These are phyloP conservation scores for Rhabdornis inornatus DNA, from an alignment of 2,113 vertebrate species.

Conservation along the genomic window DNA sequence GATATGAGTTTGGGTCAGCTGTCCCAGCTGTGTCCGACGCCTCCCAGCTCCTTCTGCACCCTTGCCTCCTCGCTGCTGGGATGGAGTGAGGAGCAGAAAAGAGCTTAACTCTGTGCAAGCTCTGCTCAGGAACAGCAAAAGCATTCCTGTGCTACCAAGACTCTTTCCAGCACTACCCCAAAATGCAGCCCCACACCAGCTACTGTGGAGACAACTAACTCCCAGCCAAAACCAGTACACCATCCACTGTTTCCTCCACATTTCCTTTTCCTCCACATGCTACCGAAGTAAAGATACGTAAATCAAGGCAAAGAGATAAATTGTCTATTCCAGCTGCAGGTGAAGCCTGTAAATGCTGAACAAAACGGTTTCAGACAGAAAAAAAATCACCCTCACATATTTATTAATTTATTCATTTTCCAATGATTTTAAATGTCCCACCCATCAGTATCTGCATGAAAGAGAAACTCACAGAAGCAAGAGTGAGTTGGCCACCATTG, in stretches of 20 bases:
- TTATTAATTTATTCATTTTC: not conserved
- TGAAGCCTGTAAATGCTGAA: not conserved
- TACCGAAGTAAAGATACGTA: not conserved
- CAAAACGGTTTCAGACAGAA: not conserved
- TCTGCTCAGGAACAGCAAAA: not conserved
- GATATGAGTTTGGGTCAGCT: not conserved
- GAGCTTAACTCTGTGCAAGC: not conserved
- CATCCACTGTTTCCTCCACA: not conserved
- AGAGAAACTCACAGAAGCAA: not conserved
- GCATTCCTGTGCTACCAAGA: not conserved
- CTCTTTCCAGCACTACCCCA: not conserved
- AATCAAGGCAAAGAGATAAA: not conserved
- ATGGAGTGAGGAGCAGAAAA: not conserved
- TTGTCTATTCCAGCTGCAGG: not conserved
- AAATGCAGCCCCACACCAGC: not conserved
- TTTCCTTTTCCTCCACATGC: not conserved
- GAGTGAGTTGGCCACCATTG: not conserved
- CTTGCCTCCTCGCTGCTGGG: accelerated
- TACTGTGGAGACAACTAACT: not conserved
- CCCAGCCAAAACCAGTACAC: not conserved
- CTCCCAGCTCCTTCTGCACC: not conserved
- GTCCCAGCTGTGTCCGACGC: not conserved
- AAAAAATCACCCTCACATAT: not conserved
- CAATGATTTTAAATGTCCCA: not conserved
- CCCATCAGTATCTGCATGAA: not conserved